Evolutionary conservation across 1,140 invertebrate species (phyloP).

Genomic region (Drosophila pectinifera): DNA sequence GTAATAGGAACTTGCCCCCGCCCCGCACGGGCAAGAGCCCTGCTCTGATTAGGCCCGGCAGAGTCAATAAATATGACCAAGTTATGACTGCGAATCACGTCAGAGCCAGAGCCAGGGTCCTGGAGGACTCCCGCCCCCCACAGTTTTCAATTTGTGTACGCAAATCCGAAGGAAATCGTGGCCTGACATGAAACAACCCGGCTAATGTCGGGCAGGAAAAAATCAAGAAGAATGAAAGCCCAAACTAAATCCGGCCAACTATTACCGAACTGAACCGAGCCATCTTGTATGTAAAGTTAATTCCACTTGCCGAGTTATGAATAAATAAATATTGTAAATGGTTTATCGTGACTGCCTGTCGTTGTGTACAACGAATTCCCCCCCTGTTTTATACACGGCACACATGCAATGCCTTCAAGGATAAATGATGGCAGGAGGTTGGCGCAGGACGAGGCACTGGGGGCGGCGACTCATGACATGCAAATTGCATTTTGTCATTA

Average conservation of each 20-base stretch:
- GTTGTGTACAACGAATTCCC: constrained; percentile 38
- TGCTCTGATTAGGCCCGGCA: constrained; percentile 58
- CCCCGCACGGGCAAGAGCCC: not conserved
- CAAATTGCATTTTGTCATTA: constrained; percentile 77
- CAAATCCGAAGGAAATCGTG: constrained; percentile 67
- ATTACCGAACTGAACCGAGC: constrained; percentile 50
- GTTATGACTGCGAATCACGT: constrained; percentile 77
- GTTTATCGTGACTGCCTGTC: constrained; percentile 78
- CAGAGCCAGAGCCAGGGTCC: constrained; percentile 11
- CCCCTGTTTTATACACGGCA: constrained; percentile 29
- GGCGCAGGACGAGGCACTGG: not conserved
- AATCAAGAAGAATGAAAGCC: constrained; percentile 8
- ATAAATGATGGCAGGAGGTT: constrained; percentile 45
- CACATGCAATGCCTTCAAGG: constrained; percentile 72
- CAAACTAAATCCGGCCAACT: constrained; percentile 43
- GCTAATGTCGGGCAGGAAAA: constrained; percentile 31
- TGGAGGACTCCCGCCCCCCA: constrained; percentile 32
- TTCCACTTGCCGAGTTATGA: constrained; percentile 68
- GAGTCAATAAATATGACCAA: constrained; percentile 70
- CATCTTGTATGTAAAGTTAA: constrained; percentile 54
- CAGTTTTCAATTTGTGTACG: constrained; percentile 50
- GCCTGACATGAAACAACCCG: constrained; percentile 68
- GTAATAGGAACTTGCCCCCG: constrained; percentile 33
- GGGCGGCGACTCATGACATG: constrained; percentile 61
- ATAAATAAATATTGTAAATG: constrained; percentile 82